phyloP scores from a whole-genome alignment of 1,140 invertebrate species.

The Sogatella furcifera region DNA sequence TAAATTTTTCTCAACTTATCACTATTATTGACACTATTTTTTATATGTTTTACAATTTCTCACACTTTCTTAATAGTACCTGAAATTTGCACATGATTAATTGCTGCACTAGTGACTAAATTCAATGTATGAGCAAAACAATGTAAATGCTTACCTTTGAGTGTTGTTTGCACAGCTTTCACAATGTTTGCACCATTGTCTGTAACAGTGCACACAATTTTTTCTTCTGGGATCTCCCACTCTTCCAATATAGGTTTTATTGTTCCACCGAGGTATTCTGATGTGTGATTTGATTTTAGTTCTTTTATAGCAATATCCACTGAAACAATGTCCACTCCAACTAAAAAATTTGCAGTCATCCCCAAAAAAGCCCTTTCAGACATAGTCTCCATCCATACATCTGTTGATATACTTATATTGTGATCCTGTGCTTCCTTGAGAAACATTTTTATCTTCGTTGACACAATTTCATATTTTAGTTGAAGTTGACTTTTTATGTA shows the following conservation, averaged over 20 bases:
- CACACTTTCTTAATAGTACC: not conserved
- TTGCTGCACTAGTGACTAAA: not conserved
- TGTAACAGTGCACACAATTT: no score
- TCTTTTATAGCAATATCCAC: constrained; percentile 3
- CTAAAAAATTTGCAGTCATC: not conserved
- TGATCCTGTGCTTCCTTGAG: not conserved
- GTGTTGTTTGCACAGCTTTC: no score
- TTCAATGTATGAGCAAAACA: no score
- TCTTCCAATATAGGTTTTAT: not conserved
- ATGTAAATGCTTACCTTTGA: no score
- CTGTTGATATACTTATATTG: constrained; percentile 1
- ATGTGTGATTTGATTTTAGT: constrained; percentile 1
- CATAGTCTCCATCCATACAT: constrained; percentile 8
- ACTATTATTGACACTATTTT: constrained; percentile 1
- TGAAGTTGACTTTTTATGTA: not conserved
- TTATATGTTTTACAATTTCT: constrained; percentile 2
- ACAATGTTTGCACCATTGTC: no score
- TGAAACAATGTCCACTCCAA: not conserved
- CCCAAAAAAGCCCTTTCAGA: constrained; percentile 5
- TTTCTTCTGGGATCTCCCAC: no score
- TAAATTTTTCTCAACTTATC: constrained; percentile 2
- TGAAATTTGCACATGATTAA: not conserved
- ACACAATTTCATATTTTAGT: not conserved
- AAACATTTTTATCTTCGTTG: not conserved
- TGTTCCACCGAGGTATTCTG: not conserved